These are phyloP conservation scores for Columbina picui DNA, from an alignment of 2,113 vertebrate species.

Conservation along the genomic window DNA sequence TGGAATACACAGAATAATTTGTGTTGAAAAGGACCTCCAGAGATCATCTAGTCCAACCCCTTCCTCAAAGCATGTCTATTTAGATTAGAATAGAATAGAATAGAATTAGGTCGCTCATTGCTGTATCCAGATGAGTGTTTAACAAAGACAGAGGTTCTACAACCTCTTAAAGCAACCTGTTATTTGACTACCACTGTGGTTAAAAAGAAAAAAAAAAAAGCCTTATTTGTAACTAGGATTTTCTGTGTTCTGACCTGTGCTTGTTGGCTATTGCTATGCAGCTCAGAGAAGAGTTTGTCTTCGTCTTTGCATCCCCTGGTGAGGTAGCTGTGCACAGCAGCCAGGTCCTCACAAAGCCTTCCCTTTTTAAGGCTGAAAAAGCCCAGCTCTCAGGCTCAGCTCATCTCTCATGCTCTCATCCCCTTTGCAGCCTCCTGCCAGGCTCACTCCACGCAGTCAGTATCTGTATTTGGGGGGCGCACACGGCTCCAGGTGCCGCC, in stretches of 20 bases:
- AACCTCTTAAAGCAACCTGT: too few relatives aligned
- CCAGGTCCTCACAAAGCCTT: not conserved
- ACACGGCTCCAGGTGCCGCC: accelerated
- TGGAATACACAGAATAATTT: not conserved
- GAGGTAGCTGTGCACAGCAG: not conserved
- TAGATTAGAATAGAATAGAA: too few relatives aligned
- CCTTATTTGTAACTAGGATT: accelerated
- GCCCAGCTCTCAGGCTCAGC: accelerated
- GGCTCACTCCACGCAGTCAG: accelerated
- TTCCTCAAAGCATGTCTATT: not conserved
- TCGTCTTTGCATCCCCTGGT: too few relatives aligned
- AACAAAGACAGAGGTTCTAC: not conserved
- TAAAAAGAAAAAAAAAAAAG: not conserved
- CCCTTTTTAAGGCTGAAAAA: not conserved
- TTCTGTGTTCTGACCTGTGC: not conserved
- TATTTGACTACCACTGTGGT: not conserved
- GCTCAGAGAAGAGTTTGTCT: not conserved
- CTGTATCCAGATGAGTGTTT: not conserved
- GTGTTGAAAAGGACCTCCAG: not conserved
- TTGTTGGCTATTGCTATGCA: not conserved
- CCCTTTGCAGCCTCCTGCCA: accelerated
- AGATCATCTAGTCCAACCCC: not conserved
- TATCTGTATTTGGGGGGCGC: accelerated
- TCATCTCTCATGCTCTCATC: accelerated
- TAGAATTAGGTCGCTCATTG: not conserved